Conservation (phyloP, 30 jellyfish, hydroid and myxozoan genomes). For the Turritopsis dohrnii region DNA sequence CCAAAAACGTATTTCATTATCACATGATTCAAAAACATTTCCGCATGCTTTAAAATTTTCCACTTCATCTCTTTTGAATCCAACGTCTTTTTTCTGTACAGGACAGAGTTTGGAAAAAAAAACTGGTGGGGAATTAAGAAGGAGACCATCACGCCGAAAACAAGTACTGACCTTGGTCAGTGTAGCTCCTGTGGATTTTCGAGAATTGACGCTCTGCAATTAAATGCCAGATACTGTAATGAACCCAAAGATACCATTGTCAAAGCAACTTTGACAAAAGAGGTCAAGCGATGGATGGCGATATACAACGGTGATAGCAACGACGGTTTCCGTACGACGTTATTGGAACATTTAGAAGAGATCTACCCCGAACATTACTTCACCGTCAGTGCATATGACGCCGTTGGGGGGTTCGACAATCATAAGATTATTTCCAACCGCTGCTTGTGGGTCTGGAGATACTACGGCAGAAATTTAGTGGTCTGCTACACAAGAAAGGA, state of each 20-base stretch:
- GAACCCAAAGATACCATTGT: background rate
- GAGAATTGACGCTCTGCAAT: background rate
- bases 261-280: background rate
- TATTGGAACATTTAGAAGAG: background rate
- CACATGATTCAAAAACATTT: too few species aligned
- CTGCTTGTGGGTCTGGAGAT: background rate
- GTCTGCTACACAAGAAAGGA: background rate
- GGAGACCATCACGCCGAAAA: background rate
- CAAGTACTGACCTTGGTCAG: background rate
- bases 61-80: too few species aligned
- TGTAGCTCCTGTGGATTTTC: background rate
- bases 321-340: background rate
- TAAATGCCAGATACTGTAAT: background rate
- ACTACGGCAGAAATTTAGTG: background rate
- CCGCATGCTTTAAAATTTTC: too few species aligned
- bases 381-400: background rate
- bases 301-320: background rate
- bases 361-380: background rate
- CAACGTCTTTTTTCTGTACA: background rate
- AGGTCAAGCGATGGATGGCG: background rate
- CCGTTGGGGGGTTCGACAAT: background rate
- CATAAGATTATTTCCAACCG: background rate
- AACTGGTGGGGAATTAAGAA: background rate
- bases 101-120: background rate
- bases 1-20: too few species aligned